Evolutionary conservation across 1,140 invertebrate species (phyloP).

Genomic region (Lepidurus arcticus): DNA sequence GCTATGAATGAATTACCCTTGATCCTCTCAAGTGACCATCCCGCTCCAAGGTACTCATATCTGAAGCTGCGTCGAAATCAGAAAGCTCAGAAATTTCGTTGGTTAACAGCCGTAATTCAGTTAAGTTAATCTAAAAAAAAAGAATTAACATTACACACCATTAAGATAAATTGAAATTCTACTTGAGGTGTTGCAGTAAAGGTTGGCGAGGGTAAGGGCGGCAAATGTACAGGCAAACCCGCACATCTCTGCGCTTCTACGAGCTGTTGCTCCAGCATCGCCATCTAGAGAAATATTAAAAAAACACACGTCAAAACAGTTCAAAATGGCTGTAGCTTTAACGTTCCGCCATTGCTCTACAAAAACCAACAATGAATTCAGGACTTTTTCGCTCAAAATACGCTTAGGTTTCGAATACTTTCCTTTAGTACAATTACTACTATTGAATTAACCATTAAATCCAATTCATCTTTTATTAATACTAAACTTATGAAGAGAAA

Average conservation of each 20-base stretch:
- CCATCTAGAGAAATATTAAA: constrained; percentile 49
- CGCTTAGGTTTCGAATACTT: no score
- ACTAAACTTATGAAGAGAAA: no score
- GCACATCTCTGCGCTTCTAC: constrained; percentile 78
- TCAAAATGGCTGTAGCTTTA: no score
- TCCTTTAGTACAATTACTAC: no score
- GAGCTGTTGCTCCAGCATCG: constrained; percentile 61
- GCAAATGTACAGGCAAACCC: constrained; percentile 62
- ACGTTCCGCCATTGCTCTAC: no score
- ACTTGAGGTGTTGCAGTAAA: constrained; percentile 35
- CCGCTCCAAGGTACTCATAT: constrained; percentile 67
- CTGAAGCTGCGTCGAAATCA: constrained; percentile 60
- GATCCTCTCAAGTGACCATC: constrained; percentile 45
- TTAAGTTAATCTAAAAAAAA: constrained; percentile 31
- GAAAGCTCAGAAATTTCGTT: constrained; percentile 65
- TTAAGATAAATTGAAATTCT: constrained; percentile 25
- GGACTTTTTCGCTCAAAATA: no score
- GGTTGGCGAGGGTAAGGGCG: constrained; percentile 37
- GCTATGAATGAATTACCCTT: background rate
- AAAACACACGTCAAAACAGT: constrained; percentile 22
- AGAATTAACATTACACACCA: background rate
- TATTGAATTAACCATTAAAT: no score
- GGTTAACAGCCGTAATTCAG: constrained; percentile 61
- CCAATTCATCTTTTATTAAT: no score
- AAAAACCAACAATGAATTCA: no score